A percentile compares a stretch with the other conserved stretches of the same genome.
These are phyloP conservation scores for Indri indri DNA, from an alignment of 2,113 vertebrate species.

Conservation along the genomic window DNA sequence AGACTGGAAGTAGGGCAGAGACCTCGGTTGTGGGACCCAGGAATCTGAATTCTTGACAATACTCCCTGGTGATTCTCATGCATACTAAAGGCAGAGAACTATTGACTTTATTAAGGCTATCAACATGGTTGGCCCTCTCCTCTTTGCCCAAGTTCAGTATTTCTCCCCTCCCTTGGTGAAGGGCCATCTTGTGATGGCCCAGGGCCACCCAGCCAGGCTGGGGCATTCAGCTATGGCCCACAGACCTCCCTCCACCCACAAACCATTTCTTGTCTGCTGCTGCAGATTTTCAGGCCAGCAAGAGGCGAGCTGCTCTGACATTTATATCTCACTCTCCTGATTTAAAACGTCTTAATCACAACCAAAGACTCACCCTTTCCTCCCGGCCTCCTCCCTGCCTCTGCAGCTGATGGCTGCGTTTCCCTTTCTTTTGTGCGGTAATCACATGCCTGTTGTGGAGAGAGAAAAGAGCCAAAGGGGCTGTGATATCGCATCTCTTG, in stretches of 20 bases:
- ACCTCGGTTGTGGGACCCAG: too few species aligned
- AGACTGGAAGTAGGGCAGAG: not conserved
- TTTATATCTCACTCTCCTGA: not conserved
- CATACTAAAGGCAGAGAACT: not conserved
- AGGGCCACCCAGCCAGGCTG: not conserved
- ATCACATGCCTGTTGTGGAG: not conserved
- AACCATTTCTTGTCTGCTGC: not conserved
- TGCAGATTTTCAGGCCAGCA: not conserved
- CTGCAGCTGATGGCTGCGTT: rapidly evolving
- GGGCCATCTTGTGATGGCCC: too few species aligned
- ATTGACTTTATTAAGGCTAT: not conserved
- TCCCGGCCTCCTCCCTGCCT: not conserved
- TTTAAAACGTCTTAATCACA: not conserved
- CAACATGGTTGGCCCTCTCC: not conserved
- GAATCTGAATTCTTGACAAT: not conserved
- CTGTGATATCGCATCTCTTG: not conserved
- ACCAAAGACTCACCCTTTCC: not conserved
- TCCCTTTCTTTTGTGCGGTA: not conserved
- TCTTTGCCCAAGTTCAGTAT: not conserved
- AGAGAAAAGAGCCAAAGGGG: conserved; percentile 35
- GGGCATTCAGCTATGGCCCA: not conserved
- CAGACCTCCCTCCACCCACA: not conserved
- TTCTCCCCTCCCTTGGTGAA: not conserved
- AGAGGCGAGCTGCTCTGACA: not conserved
- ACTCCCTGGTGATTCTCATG: not conserved